Percentiles rank a stretch among this genome's conserved stretches.
Evolutionary conservation across 2,888 invertebrate genomes (phyloP).

Genomic region (Epinotia brunnichana): DNA sequence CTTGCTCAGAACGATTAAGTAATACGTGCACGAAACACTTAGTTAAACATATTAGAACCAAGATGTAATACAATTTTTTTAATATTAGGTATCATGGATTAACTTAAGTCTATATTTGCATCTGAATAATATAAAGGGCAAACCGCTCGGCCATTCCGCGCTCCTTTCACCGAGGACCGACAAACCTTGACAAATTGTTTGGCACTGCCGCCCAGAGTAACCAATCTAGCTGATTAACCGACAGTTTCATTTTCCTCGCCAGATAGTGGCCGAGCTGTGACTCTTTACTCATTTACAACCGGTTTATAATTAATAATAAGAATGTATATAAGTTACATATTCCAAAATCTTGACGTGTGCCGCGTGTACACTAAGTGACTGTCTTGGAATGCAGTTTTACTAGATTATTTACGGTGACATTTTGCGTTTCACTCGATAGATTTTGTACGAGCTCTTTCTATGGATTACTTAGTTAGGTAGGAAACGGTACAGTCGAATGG

Average conservation of each 20-base stretch:
- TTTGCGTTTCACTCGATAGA: neutral
- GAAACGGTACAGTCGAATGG: too few species aligned
- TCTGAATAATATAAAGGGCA: constrained; percentile 17
- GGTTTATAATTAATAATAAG: neutral
- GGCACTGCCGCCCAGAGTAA: constrained; percentile 21
- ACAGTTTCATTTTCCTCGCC: constrained; percentile 20
- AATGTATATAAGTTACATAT: constrained; percentile 2
- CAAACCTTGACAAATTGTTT: constrained; percentile 35
- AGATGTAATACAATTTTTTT: too few species aligned
- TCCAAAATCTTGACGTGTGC: neutral
- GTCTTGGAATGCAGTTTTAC: neutral
- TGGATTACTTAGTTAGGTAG: neutral
- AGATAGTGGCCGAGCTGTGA: constrained; percentile 30
- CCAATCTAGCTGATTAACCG: constrained; percentile 12
- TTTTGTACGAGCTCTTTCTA: neutral
- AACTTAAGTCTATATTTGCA: constrained; percentile 18
- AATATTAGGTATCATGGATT: neutral
- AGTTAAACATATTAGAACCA: neutral
- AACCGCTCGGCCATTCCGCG: constrained; percentile 7
- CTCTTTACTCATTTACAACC: constrained; percentile 12
- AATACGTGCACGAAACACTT: neutral
- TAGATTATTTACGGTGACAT: neutral
- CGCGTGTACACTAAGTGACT: neutral
- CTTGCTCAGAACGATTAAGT: too few species aligned
- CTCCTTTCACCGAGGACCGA: constrained; percentile 36